Base-by-base conservation (phyloP, 1,140 invertebrate genomes). In the Bradysia coprophila region DNA sequence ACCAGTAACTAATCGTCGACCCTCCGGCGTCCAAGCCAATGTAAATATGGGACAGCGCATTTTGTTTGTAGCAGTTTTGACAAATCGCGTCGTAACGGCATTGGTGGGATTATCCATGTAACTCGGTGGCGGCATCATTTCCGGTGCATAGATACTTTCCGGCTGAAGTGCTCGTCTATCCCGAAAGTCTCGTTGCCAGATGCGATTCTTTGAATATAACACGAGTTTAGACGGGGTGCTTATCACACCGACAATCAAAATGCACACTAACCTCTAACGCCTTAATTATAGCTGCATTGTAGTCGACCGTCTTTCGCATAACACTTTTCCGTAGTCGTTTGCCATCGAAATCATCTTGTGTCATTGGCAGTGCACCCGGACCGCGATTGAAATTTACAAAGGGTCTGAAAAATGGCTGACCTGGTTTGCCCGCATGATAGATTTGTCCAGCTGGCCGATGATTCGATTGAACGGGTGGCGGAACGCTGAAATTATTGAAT, bases 11-110 rank as follows among this genome's bases (percentile, higher is more conserved):
- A 99, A 66, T 46, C 96, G 73, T 44, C 96, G 74, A 18, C 96
- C 96, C 67, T 99, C 96, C 2, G 95, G 94, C 5, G 96, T 98
- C 96, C 96, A 99, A 6, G 90, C 89, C 57, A 98, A 81, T 55
- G 89, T 91, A 66, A 98, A 99, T 47, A 99, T 94, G 1, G 95
- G 96, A 68, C 95, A 98, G 51, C 93, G 74, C 78, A 97, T 94
- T 75, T 99, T 99, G 67, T 99, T 99, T 36, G 94, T 98, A 9
- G 96, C 95, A 21, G 93, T 93, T 63, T 97, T 88, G 2, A 98
- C 92, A 67, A 98, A 98, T 53, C 81, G 68, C 15, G 93, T 96
- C 3, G 91, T 94, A 3, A 98, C 89, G 51, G 90, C 85, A 69
- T 98, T 98, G 45, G 92, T 92, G 4, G 94, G 88, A 66, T 95